Conservation (phyloP, 2,797 vertebrate species). For the Takifugu ocellatus region DNA sequence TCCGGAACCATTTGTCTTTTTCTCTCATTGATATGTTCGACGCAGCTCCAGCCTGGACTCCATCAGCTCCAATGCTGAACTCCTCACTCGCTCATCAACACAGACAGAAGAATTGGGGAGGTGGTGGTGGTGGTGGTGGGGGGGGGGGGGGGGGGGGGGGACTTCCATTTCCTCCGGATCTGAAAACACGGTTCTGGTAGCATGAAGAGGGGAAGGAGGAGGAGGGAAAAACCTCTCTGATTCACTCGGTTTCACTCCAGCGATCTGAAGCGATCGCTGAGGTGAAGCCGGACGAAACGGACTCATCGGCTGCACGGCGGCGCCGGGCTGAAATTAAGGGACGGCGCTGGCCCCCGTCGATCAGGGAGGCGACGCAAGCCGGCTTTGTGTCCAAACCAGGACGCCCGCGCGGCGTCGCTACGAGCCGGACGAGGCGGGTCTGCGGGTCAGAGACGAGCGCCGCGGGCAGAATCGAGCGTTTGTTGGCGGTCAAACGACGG, state of each 20-base stretch:
- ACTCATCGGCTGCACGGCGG: conserved; percentile 65
- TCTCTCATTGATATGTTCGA: conserved; percentile 75
- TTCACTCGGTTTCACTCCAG: conserved; percentile 68
- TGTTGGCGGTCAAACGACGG: no score
- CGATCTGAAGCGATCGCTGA: conserved; percentile 61
- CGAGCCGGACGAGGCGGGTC: conserved; percentile 4
- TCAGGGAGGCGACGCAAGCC: conserved; percentile 53
- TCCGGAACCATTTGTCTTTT: conserved; percentile 40
- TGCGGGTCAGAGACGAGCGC: no score
- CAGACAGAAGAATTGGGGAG: conserved; percentile 47
- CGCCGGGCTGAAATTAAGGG: conserved; percentile 65
- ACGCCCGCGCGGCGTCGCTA: not conserved
- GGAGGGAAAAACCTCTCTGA: conserved; percentile 55
- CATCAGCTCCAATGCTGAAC: conserved; percentile 63
- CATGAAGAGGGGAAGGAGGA: conserved; percentile 23
- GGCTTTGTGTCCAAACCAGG: conserved; percentile 1
- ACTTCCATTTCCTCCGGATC: conserved; percentile 51
- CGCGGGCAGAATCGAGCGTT: no score
- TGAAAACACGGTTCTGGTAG: conserved; percentile 57
- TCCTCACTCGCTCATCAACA: conserved; percentile 60
- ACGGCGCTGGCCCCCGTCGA: conserved; percentile 62
- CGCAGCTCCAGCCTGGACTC: conserved; percentile 72
- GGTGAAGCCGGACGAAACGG: conserved; percentile 66
- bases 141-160: conserved; percentile 9
- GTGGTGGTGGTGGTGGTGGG: no score